These are phyloP conservation scores for Saccopteryx leptura DNA, from an alignment of 2,113 vertebrate species.

Conservation along the genomic window DNA sequence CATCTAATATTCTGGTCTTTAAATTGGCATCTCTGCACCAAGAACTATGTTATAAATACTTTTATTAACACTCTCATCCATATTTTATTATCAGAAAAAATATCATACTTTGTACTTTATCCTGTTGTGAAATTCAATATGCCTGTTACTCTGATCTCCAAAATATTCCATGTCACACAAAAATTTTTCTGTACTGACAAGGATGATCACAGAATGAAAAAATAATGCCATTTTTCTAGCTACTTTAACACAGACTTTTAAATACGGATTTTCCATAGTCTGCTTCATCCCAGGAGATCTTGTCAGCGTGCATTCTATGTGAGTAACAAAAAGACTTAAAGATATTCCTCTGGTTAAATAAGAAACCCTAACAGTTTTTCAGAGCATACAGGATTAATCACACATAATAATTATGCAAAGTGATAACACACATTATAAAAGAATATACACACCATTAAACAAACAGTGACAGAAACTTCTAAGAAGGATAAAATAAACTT, in stretches of 20 bases:
- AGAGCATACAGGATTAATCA: slow-evolving; percentile 86
- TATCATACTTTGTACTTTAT: not conserved
- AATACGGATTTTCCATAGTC: slow-evolving; percentile 69
- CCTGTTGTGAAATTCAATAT: not conserved
- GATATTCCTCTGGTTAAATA: slow-evolving; percentile 82
- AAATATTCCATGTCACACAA: not conserved
- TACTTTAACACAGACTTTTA: slow-evolving; percentile 5
- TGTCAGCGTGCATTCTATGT: slow-evolving; percentile 84
- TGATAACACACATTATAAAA: slow-evolving; percentile 86
- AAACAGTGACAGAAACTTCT: slow-evolving; percentile 86
- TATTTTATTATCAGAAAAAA: not conserved
- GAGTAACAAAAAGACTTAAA: slow-evolving; percentile 86
- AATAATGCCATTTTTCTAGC: slow-evolving; percentile 36
- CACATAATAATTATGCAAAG: slow-evolving; percentile 87
- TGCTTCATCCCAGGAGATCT: slow-evolving; percentile 72
- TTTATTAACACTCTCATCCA: not conserved
- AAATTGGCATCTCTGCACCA: not conserved
- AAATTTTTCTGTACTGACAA: not conserved
- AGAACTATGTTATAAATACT: not conserved
- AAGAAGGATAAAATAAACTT: slow-evolving; percentile 73
- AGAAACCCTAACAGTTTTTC: slow-evolving; percentile 81
- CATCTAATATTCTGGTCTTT: not conserved
- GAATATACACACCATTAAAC: slow-evolving; percentile 86
- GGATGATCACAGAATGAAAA: not conserved
- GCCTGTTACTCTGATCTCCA: not conserved